Evolutionary conservation across 92 coral and sea anemone genomes (phyloP), one percentile per base, ranked within the genome.

Genomic region (Paragorgia papillata): DNA sequence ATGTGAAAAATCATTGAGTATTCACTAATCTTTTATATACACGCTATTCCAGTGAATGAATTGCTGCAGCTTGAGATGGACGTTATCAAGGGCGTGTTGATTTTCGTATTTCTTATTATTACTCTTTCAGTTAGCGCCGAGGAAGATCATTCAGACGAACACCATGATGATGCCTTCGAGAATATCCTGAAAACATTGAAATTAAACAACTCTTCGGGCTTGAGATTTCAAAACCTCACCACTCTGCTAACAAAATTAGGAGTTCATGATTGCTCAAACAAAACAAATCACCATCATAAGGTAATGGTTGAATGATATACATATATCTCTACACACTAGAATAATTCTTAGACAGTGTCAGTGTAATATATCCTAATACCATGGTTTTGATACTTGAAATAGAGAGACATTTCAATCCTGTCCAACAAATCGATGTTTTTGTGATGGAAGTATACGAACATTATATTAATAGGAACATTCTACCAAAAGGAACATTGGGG

Each of bases 91-190:
- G 20, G 48, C 22, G 19, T 65, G 30, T 15, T 65, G n/a, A 13
- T 65, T 20, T 6, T 65, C 1, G 14, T 25, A 40, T 7, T 65
- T 37, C 17, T 65, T 4, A 37, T 24, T 9, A 19, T 9, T 8
- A 22, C 5, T 14, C 31, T 19, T 50, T 65, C 30, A 18, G 43
- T 37, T 37, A 4, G 43, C 6, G 19, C 26, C 27, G 73, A 33
- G 53, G 0, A 4, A 37, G 51, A 3, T 34, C 49, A 19, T 65
- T 40, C 73, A 9, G 26, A 40, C 24, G 73, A 20, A 55, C 24
- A 21, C 18, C 69, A 62, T 62, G 46, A 13, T 3, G 73, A 65
- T 65, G 73, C 73, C 37, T 65, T 33, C 43, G 20, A 65, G 0
- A 65, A 25, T 40, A 65, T 65, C 37, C 37, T 65, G 32, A 19